Evolutionary conservation across 2,888 invertebrate species (phyloP).

Genomic region (Trichogramma evanescens): DNA sequence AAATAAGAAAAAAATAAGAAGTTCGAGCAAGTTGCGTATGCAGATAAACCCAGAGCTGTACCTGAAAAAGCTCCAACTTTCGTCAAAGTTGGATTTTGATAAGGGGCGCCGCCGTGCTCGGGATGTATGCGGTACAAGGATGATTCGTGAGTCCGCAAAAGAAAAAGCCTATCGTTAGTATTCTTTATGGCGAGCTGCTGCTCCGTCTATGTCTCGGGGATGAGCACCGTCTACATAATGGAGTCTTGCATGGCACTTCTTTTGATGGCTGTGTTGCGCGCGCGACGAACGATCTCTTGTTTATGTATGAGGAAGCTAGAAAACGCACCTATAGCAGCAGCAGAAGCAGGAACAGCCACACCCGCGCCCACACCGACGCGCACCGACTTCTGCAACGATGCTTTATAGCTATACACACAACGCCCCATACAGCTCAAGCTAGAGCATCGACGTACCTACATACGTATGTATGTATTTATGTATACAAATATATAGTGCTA

Average conservation of each 20-base stretch:
- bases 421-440: slow-evolving; percentile 3
- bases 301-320: slow-evolving; percentile 42
- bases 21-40: too few species aligned
- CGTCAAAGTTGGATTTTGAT: too few species aligned
- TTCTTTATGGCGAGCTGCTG: slow-evolving; percentile 42
- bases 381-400: too few species aligned
- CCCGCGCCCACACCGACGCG: slow-evolving; percentile 27
- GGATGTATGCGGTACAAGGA: too few species aligned
- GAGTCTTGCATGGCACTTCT: slow-evolving; percentile 42
- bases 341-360: slow-evolving; percentile 37
- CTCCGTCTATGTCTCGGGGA: slow-evolving; percentile 33
- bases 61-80: too few species aligned
- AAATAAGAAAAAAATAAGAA: too few species aligned
- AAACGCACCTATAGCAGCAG: slow-evolving; percentile 9
- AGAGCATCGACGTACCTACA: background rate
- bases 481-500: too few species aligned
- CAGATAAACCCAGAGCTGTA: too few species aligned
- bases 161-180: slow-evolving; percentile 46
- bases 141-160: slow-evolving; percentile 7
- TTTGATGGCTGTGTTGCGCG: slow-evolving; percentile 36
- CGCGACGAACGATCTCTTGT: slow-evolving; percentile 45
- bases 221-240: slow-evolving; percentile 45
- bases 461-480: too few species aligned
- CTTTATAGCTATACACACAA: background rate
- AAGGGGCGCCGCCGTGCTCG: too few species aligned